Evolutionary conservation across 2,797 vertebrate species (phyloP).

Genomic region (Strix occidentalis): DNA sequence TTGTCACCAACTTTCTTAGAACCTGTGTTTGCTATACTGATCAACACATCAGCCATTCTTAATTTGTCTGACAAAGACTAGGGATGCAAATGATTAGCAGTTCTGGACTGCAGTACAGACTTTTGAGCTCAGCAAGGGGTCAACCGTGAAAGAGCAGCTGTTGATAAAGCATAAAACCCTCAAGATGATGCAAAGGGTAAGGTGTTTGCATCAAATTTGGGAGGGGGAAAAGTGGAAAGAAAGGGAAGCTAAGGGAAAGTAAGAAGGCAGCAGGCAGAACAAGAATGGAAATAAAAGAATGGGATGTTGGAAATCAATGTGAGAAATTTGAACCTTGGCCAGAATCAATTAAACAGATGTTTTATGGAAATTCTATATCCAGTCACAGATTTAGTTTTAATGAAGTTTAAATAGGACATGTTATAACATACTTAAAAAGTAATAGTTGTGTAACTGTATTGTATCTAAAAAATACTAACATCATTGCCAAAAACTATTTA

Average conservation of each 20-base stretch:
- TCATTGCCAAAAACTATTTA: neutral
- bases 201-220: neutral
- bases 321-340: neutral
- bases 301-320: neutral
- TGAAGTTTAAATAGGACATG: neutral
- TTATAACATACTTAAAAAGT: neutral
- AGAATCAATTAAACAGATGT: neutral
- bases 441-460: neutral
- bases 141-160: neutral
- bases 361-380: conserved; percentile 6
- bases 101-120: neutral
- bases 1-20: neutral
- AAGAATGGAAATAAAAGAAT: neutral
- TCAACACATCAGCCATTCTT: neutral
- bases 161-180: neutral
- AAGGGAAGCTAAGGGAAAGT: neutral
- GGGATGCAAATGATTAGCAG: neutral
- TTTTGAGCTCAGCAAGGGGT: neutral
- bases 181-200: neutral
- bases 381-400: neutral
- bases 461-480: neutral
- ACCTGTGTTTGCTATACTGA: neutral
- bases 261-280: neutral
- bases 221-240: neutral
- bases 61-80: neutral